phyloP scores from a whole-genome alignment of 64 coral and sea anemone species.

The Montipora foliosa region DNA sequence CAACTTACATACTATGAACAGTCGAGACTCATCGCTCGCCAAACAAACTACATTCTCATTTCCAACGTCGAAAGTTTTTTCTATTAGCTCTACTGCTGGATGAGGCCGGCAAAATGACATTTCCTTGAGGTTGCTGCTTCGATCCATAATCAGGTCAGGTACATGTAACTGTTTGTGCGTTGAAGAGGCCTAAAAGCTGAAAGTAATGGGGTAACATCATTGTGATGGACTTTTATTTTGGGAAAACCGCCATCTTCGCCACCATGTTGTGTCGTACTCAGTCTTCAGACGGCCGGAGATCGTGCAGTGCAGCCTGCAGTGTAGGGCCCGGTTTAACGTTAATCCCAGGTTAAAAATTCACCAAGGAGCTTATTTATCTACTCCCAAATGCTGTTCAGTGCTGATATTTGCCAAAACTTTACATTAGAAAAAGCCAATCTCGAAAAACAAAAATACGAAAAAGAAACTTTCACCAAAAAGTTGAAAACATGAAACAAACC shows the following conservation, averaged over 20 bases:
- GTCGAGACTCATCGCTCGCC: slow-evolving; percentile 7
- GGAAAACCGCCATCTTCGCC: background rate
- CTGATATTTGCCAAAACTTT: too few species aligned
- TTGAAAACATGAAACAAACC: too few species aligned
- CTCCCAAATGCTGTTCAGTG: too few species aligned
- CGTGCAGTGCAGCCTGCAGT: too few species aligned
- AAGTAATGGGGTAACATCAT: background rate
- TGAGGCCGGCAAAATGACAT: slow-evolving; percentile 24
- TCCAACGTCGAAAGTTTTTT: background rate
- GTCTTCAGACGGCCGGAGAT: background rate
- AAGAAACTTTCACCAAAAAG: too few species aligned
- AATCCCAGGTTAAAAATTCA: too few species aligned
- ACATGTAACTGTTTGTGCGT: background rate
- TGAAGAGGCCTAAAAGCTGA: background rate
- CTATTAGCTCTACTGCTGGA: slow-evolving; percentile 37
- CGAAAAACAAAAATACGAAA: too few species aligned
- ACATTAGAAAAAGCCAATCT: too few species aligned
- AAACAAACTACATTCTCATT: slow-evolving; percentile 35
- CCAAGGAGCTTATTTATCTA: too few species aligned
- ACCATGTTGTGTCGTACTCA: background rate
- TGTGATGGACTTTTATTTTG: background rate
- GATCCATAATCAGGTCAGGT: background rate
- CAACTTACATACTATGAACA: slow-evolving; percentile 59
- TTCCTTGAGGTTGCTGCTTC: background rate
- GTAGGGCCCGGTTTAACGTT: too few species aligned